phyloP scores from a whole-genome alignment of 2,113 vertebrate genomes.

The Otocyon megalotis region DNA sequence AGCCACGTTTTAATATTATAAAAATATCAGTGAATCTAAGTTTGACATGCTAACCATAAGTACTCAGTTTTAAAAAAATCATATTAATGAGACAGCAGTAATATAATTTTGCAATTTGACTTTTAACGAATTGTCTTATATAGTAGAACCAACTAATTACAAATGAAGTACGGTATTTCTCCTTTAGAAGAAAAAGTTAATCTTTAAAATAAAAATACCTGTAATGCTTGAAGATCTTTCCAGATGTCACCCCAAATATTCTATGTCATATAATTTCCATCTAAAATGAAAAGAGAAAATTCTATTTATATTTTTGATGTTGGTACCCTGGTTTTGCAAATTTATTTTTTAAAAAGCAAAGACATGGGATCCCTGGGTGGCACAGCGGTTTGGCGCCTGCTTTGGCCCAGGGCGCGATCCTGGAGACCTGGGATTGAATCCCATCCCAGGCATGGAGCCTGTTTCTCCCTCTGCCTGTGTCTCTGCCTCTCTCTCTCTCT shows the following conservation, averaged over 20 bases:
- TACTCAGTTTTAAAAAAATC: not conserved
- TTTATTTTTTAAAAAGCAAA: constrained; percentile 42
- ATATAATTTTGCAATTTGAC: not conserved
- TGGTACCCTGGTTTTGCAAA: not conserved
- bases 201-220: constrained; percentile 74
- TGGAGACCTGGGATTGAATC: no score
- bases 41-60: constrained; percentile 30
- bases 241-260: constrained; percentile 63
- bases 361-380: no score
- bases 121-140: constrained; percentile 38
- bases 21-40: not conserved
- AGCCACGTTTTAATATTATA: constrained; percentile 16
- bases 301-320: constrained; percentile 45
- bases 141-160: not conserved
- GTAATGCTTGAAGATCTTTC: constrained; percentile 68
- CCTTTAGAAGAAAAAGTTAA: constrained; percentile 38
- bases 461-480: no score
- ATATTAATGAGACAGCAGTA: not conserved
- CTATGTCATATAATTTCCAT: constrained; percentile 78
- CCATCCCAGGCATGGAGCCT: no score
- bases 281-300: constrained; percentile 77
- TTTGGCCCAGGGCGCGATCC: no score
- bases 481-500: no score
- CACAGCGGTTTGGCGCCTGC: no score
- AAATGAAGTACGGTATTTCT: constrained; percentile 46